Percentiles rank a stretch among this genome's conserved stretches.
These are phyloP conservation scores for Drosophila nr. perissopoda DNA, from an alignment of 2,888 invertebrate genomes.

Conservation along the genomic window DNA sequence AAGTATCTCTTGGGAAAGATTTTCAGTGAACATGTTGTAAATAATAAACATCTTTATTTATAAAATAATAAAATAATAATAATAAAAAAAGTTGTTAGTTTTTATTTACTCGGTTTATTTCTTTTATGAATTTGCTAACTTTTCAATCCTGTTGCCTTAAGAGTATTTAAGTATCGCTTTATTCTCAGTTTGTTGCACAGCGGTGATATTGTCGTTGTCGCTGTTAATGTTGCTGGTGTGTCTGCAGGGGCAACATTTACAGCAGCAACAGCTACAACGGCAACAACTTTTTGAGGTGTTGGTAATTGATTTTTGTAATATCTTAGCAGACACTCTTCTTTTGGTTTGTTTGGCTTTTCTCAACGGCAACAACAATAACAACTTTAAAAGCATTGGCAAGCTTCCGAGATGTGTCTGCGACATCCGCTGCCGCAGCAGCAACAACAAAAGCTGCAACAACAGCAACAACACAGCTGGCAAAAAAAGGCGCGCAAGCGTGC, in stretches of 20 bases:
- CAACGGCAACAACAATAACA: slow-evolving; percentile 43
- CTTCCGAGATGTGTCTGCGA: slow-evolving; percentile 79
- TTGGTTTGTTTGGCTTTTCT: slow-evolving; percentile 66
- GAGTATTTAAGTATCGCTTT: slow-evolving; percentile 21
- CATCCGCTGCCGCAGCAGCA: slow-evolving; percentile 62
- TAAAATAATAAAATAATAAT: background rate
- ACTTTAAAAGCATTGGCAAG: slow-evolving; percentile 55
- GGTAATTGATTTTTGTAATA: slow-evolving; percentile 81
- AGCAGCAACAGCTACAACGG: slow-evolving; percentile 57
- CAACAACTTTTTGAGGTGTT: slow-evolving; percentile 77
- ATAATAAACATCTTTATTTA: background rate
- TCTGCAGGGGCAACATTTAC: slow-evolving; percentile 53
- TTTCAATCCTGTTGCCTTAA: background rate
- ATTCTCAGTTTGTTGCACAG: slow-evolving; percentile 18
- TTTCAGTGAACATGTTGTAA: background rate
- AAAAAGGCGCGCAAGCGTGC: slow-evolving; percentile 80
- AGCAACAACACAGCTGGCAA: slow-evolving; percentile 35
- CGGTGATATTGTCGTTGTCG: slow-evolving; percentile 50
- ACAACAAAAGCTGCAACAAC: slow-evolving; percentile 33
- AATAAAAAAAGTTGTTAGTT: background rate
- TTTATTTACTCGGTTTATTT: background rate
- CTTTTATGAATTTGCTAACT: background rate
- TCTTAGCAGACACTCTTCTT: slow-evolving; percentile 72
- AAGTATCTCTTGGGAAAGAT: background rate
- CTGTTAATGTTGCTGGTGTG: slow-evolving; percentile 57